phyloP scores from a whole-genome alignment of 1,140 invertebrate genomes.

The Cyphomyrmex costatus region DNA sequence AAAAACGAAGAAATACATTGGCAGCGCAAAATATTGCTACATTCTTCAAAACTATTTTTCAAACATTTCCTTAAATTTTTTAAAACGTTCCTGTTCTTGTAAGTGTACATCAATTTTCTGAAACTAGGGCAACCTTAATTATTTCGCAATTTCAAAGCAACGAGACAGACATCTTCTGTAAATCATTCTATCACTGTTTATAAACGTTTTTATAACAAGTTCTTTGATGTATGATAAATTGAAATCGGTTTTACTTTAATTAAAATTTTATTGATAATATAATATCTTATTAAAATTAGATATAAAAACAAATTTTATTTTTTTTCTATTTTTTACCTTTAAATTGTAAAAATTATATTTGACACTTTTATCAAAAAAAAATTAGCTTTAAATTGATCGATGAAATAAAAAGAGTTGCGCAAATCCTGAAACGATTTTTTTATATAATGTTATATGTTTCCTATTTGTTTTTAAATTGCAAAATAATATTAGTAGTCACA shows the following conservation, averaged over 20 bases:
- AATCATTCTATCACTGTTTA: not conserved
- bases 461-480: not conserved
- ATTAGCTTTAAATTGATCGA: conserved; percentile 1
- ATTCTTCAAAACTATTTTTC: conserved; percentile 12
- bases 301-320: not conserved
- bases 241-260: not conserved
- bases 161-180: not conserved
- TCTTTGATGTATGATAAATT: not conserved
- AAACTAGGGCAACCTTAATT: conserved; percentile 18
- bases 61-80: not conserved
- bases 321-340: not conserved
- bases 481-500: not conserved
- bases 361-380: not conserved
- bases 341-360: not conserved
- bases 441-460: not conserved
- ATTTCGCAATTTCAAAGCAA: conserved; percentile 14
- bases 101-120: conserved; percentile 1
- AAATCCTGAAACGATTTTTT: not conserved
- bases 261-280: not conserved
- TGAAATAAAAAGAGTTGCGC: not conserved
- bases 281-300: not conserved
- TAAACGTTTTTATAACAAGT: not conserved
- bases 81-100: not conserved
- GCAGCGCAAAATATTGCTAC: not conserved
- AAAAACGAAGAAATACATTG: not conserved